Conservation (phyloP, 2,797 vertebrate species). For the Benthosema pterotum region DNA sequence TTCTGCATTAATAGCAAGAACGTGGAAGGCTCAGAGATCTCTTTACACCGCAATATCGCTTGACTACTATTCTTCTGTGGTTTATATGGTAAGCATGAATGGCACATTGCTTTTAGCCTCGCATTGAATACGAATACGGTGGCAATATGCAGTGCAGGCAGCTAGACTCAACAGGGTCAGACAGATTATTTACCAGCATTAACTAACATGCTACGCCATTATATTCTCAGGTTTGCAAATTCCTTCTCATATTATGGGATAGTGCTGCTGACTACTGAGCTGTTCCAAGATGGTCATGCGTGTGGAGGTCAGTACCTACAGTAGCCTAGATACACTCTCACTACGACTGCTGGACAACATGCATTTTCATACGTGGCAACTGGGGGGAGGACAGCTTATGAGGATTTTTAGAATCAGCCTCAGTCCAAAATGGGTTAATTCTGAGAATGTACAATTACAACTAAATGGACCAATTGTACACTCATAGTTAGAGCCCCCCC, state of each 20-base stretch:
- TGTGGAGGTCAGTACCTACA: conserved; percentile 86
- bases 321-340: too few species aligned
- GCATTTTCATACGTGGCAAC: too few species aligned
- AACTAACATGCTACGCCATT: conserved; percentile 17
- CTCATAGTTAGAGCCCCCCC: too few species aligned
- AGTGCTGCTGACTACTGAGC: conserved; percentile 90
- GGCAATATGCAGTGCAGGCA: too few species aligned
- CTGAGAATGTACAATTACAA: too few species aligned
- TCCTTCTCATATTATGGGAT: conserved; percentile 92
- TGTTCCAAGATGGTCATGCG: conserved; percentile 86
- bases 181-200: neutral
- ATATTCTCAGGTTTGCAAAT: conserved; percentile 85
- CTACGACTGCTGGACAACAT: too few species aligned
- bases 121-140: too few species aligned
- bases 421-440: too few species aligned
- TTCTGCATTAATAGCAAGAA: conserved; percentile 72
- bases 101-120: neutral
- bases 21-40: conserved; percentile 87
- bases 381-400: too few species aligned
- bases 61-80: conserved; percentile 89
- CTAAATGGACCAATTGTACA: too few species aligned
- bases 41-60: conserved; percentile 83
- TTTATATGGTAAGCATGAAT: conserved; percentile 87
- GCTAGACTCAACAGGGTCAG: neutral
- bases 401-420: too few species aligned